Evolutionary conservation across 2,888 invertebrate genomes (phyloP).

Genomic region (Euplexia lucipara): DNA sequence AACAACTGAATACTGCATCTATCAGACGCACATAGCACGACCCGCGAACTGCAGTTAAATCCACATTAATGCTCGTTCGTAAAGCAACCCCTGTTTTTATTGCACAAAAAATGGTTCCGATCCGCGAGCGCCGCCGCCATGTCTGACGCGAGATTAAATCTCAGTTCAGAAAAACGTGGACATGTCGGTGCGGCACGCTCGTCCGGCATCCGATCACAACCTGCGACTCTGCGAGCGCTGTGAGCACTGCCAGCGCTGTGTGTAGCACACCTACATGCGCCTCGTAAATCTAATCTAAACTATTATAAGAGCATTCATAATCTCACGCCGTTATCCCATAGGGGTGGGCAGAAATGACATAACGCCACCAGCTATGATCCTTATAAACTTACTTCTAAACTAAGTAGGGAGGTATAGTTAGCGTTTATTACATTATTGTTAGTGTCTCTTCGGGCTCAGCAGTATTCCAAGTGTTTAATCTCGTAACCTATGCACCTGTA

Average conservation of each 20-base stretch:
- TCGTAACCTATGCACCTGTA: no score
- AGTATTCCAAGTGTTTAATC: no score
- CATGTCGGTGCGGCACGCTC: constrained; percentile 9
- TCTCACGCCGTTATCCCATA: no score
- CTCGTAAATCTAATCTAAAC: not conserved
- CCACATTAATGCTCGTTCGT: constrained; percentile 30
- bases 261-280: not conserved
- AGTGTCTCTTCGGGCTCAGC: no score
- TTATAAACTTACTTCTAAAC: no score
- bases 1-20: not conserved
- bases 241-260: no score
- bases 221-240: no score
- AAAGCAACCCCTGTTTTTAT: constrained; percentile 27
- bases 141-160: constrained; percentile 29
- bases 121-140: not conserved
- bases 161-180: constrained; percentile 26
- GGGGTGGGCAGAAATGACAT: no score
- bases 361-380: no score
- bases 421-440: no score
- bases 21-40: not conserved
- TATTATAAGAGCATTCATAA: no score
- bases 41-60: constrained; percentile 20
- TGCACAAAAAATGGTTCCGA: constrained; percentile 13
- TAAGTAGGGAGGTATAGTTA: no score
- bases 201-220: not conserved